A percentile compares a stretch with the other conserved stretches of the same genome.
These are phyloP conservation scores for Miltochrista miniata DNA, from an alignment of 2,888 invertebrate species.

Conservation along the genomic window DNA sequence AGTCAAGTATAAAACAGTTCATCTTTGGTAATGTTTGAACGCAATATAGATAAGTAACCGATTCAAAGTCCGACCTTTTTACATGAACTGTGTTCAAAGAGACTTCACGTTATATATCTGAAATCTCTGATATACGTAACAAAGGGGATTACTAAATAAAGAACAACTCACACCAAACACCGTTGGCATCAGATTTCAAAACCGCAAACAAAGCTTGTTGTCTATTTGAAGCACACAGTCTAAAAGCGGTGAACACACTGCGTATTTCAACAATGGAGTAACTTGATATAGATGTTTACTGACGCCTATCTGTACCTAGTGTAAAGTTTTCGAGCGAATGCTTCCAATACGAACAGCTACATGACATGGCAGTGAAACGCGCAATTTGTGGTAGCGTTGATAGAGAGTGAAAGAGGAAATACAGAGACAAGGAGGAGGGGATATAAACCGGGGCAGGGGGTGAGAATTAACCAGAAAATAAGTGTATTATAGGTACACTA, in stretches of 20 bases:
- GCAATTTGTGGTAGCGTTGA: too few relatives aligned
- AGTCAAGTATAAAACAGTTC: too few relatives aligned
- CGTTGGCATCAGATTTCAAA: constrained; percentile 25
- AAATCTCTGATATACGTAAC: constrained; percentile 5
- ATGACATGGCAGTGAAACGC: too few relatives aligned
- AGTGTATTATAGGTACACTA: too few relatives aligned
- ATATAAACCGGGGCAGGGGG: too few relatives aligned
- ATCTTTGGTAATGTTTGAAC: too few relatives aligned
- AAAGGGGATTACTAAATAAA: constrained; percentile 14
- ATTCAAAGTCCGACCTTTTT: too few relatives aligned
- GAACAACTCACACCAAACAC: neutral
- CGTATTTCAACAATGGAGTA: constrained; percentile 26
- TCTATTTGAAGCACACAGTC: constrained; percentile 17
- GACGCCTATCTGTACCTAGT: constrained; percentile 3
- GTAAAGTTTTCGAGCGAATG: constrained; percentile 4
- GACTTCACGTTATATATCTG: neutral
- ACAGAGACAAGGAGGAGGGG: too few relatives aligned
- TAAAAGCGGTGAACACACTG: constrained; percentile 9
- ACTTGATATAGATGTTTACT: constrained; percentile 27
- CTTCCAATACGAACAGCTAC: too few relatives aligned
- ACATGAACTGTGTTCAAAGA: neutral
- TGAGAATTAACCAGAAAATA: too few relatives aligned
- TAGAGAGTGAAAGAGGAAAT: too few relatives aligned
- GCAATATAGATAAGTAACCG: too few relatives aligned
- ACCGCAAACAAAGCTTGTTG: constrained; percentile 26